phyloP scores from a whole-genome alignment of 2,113 vertebrate species.

The Thunnus maccoyii region DNA sequence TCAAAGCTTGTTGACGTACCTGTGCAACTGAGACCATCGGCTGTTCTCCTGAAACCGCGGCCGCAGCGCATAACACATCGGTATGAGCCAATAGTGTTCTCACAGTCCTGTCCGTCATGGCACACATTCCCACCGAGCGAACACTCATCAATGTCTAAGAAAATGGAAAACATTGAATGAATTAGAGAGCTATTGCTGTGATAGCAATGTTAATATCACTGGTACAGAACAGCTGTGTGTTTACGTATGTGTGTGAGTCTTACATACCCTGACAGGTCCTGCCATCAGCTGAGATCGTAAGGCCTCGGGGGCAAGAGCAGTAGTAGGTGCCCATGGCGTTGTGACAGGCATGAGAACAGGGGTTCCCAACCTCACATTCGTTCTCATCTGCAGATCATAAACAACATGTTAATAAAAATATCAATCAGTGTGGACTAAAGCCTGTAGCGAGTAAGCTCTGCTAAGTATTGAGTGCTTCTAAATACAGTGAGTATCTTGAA shows the following conservation, averaged over 20 bases:
- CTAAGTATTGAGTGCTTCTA: background rate
- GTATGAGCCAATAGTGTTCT: slow-evolving; percentile 93
- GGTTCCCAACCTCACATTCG: slow-evolving; percentile 89
- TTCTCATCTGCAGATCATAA: slow-evolving; percentile 89
- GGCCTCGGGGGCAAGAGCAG: slow-evolving; percentile 93
- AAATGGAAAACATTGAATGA: background rate
- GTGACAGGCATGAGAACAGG: slow-evolving; percentile 95
- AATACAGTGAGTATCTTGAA: background rate
- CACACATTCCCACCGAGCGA: slow-evolving; percentile 87
- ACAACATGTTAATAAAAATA: background rate
- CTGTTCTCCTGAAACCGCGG: slow-evolving; percentile 89
- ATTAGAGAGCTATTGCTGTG: background rate
- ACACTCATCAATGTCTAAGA: slow-evolving; percentile 95
- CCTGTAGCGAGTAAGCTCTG: background rate
- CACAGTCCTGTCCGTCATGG: slow-evolving; percentile 89
- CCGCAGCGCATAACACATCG: slow-evolving; percentile 90
- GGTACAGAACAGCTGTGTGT: background rate
- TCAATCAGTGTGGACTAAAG: background rate
- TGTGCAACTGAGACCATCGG: slow-evolving; percentile 91
- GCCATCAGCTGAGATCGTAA: slow-evolving; percentile 94
- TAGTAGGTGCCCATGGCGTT: slow-evolving; percentile 93
- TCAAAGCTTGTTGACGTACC: slow-evolving; percentile 77
- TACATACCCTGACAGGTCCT: slow-evolving; percentile 92
- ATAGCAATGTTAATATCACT: background rate
- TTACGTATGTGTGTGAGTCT: background rate